Base-by-base conservation (phyloP, 1,140 invertebrate genomes). In the Archivesica marissinica region DNA sequence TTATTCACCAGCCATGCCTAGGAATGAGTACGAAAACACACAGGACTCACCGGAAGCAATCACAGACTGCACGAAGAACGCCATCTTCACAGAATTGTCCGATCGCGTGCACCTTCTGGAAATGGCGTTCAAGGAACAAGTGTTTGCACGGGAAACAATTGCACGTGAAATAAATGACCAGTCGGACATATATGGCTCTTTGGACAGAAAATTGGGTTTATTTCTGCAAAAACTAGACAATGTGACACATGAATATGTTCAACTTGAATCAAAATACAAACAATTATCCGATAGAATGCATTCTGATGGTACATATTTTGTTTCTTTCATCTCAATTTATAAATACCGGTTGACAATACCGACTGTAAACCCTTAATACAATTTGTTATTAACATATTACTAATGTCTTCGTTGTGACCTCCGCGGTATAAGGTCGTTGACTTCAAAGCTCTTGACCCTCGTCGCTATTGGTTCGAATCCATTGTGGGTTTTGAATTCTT, bases 111-210 rank as follows among this genome's bases (percentile, higher is more conserved):
- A 88, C n/a, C 74, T 89, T 23, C 77, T 89, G 4, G 88, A 89
- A 85, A 85, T 89, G 68, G 86, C 89, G 7, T 90, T 90, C 68
- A 90, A 90, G 66, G 89, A 90, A 66, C 89, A 90, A 70, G 88
- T 89, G 0, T 78, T 87, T 52, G 81, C 85, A 0, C 77, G 87
- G 1, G 88, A 90, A 75, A 72, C 84, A n/a, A 91, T 91, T 30
- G 89, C 84, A 17, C 72, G 86, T 44, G 90, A 90, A 78, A 88
- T 91, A 9, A 88, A 70, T 68, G 88, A 91, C 76, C 90, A 91
- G 70, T 76, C 85, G 1, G 84, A 88, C 66, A 76, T 88, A 44
- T 90, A 91, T 61, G 64, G 74, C n/a, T 41, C 75, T 50, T 41
- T 91, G 17, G 88, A 90, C 39, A 52, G 79, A 59, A 90, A 90